Percentiles rank a stretch among this genome's conserved stretches.
Conservation (phyloP, 2,888 invertebrate genomes). For the Agrotis puta region DNA sequence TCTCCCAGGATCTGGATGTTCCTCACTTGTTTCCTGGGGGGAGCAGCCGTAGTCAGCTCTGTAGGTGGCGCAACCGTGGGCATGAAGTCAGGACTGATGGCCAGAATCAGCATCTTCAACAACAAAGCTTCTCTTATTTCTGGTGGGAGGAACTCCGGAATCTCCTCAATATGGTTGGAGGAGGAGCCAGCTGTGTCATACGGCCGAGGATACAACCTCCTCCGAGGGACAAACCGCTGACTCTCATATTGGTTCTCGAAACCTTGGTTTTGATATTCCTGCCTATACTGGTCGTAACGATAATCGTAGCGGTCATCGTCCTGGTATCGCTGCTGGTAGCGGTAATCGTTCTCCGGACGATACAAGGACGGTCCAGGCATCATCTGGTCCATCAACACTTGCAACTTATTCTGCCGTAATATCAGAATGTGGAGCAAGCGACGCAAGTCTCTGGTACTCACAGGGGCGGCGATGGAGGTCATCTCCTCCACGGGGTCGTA, state of each 20-base stretch:
- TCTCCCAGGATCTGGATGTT: constrained; percentile 94
- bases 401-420: constrained; percentile 91
- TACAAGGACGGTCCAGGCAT: constrained; percentile 82
- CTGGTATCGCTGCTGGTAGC: constrained; percentile 82
- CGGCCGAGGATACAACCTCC: constrained; percentile 80
- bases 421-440: constrained; percentile 92
- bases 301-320: constrained; percentile 84
- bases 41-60: constrained; percentile 87
- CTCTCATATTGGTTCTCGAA: constrained; percentile 87
- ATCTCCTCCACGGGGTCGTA: constrained; percentile 90
- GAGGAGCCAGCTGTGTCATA: constrained; percentile 85
- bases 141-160: constrained; percentile 92
- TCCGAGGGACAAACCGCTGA: constrained; percentile 85
- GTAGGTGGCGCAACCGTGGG: constrained; percentile 85
- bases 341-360: constrained; percentile 76
- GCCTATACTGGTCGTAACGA: constrained; percentile 83
- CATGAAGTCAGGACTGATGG: constrained; percentile 92
- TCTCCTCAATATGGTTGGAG: constrained; percentile 86
- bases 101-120: constrained; percentile 93
- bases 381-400: constrained; percentile 89
- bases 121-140: constrained; percentile 94
- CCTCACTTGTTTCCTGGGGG: constrained; percentile 91
- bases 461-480: constrained; percentile 92
- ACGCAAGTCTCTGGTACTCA: constrained; percentile 93
- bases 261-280: constrained; percentile 83